These are phyloP conservation scores for Charanyca ferruginea DNA, from an alignment of 2,888 invertebrate genomes.

Conservation along the genomic window DNA sequence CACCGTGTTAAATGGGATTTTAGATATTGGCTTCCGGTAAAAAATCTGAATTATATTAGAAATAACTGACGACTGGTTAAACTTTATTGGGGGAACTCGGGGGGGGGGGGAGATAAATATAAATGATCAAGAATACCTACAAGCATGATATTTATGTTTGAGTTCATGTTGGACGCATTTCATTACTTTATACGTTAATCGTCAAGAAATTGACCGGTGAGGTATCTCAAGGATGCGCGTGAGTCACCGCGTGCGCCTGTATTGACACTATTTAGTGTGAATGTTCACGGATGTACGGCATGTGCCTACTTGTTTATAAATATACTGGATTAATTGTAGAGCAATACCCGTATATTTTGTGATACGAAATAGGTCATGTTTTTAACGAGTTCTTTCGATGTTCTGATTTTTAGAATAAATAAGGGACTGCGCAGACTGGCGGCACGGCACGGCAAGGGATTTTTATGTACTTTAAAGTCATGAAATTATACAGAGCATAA, in stretches of 20 bases:
- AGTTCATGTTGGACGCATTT: constrained; percentile 12
- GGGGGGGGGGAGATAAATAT: background rate
- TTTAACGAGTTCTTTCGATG: background rate
- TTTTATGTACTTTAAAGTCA: too few relatives aligned
- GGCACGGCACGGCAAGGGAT: too few relatives aligned
- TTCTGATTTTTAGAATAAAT: background rate
- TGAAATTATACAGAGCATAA: too few relatives aligned
- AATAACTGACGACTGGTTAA: too few relatives aligned
- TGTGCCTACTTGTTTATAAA: constrained; percentile 13
- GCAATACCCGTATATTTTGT: background rate
- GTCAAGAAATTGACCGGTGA: constrained; percentile 70
- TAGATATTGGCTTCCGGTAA: background rate
- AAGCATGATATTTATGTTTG: background rate
- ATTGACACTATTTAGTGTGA: constrained; percentile 55
- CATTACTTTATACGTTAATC: constrained; percentile 41
- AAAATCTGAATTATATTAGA: background rate
- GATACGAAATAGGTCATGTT: background rate
- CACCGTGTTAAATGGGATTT: too few relatives aligned
- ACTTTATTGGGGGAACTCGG: too few relatives aligned
- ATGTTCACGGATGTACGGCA: constrained; percentile 35
- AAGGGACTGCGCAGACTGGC: too few relatives aligned
- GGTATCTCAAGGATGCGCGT: constrained; percentile 70
- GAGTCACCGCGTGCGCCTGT: constrained; percentile 40
- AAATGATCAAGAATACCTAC: background rate
- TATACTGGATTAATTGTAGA: constrained; percentile 13